Conservation (phyloP, 2,113 vertebrate species). For the Prionailurus viverrinus region DNA sequence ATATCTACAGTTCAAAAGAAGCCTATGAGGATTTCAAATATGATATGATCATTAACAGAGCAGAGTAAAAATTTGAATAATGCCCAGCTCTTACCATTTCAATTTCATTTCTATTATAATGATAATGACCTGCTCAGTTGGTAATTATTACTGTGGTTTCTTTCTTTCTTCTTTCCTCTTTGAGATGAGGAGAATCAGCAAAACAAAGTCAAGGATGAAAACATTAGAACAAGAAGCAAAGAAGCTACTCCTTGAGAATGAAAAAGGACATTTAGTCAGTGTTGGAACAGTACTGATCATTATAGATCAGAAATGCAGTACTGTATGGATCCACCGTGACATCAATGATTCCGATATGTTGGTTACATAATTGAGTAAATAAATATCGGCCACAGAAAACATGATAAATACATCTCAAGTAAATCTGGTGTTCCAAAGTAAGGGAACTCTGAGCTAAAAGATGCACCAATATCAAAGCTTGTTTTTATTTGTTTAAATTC, state of each 20-base stretch:
- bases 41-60: neutral
- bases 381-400: neutral
- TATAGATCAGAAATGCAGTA: neutral
- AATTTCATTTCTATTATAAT: constrained; percentile 46
- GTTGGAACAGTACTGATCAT: neutral
- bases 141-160: neutral
- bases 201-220: neutral
- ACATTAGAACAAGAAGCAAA: neutral
- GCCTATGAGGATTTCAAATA: constrained; percentile 23
- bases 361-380: neutral
- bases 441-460: neutral
- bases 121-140: neutral
- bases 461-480: neutral
- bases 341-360: neutral
- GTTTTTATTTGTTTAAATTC: neutral
- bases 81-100: neutral
- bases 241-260: neutral
- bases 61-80: neutral
- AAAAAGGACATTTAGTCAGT: neutral
- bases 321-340: too few relatives aligned
- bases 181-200: neutral
- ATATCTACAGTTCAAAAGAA: neutral
- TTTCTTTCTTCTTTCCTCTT: neutral
- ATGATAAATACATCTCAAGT: neutral
- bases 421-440: neutral